phyloP scores from a whole-genome alignment of 2,113 vertebrate species.

The Gorsachius goisagi region DNA sequence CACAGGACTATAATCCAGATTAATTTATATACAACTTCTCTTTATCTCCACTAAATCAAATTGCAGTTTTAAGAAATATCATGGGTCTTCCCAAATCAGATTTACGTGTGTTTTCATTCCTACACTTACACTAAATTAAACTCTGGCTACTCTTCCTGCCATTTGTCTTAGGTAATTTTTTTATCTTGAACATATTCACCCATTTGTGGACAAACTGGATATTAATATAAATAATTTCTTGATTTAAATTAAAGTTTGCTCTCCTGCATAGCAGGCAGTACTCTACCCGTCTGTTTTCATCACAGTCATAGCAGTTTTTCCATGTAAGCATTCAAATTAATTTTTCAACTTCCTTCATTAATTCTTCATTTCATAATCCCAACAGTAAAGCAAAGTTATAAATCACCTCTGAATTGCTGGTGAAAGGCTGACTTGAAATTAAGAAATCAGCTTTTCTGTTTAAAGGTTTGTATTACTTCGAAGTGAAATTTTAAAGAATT shows the following conservation, averaged over 20 bases:
- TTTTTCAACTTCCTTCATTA: background rate
- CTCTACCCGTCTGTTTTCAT: background rate
- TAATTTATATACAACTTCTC: background rate
- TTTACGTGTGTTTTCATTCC: background rate
- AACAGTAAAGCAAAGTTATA: background rate
- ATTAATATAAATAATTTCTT: background rate
- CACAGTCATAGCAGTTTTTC: background rate
- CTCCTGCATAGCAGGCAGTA: background rate
- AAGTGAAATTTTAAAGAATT: background rate
- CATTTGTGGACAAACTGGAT: background rate
- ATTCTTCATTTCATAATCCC: background rate
- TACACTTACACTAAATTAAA: background rate
- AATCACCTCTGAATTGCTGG: background rate
- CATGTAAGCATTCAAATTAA: background rate
- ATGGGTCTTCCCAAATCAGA: background rate
- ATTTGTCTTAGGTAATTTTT: background rate
- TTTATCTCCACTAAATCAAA: background rate
- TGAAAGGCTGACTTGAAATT: background rate
- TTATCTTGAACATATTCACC: background rate
- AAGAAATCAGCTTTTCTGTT: background rate
- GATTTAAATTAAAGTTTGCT: background rate
- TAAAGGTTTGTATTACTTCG: background rate
- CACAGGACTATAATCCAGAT: background rate
- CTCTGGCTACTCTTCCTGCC: background rate
- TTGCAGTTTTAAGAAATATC: conserved; percentile 10